Conservation (phyloP, 2,888 invertebrate genomes). For the Aquatica leii region DNA sequence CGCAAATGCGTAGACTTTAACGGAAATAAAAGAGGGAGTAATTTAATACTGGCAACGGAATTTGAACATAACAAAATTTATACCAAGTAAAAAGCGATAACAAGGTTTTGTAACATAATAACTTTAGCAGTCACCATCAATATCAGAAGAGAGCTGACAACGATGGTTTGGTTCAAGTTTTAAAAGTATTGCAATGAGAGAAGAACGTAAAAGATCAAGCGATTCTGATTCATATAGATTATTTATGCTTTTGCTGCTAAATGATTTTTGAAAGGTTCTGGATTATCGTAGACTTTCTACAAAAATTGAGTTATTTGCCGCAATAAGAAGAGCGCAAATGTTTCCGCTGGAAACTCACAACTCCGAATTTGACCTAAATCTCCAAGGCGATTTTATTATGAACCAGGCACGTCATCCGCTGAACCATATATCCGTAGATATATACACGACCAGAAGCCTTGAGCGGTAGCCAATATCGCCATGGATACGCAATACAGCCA, state of each 20-base stretch:
- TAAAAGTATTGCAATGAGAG: too few relatives aligned
- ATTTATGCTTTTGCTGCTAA: slow-evolving; percentile 46
- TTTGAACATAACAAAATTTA: too few relatives aligned
- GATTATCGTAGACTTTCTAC: neutral
- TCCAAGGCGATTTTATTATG: neutral
- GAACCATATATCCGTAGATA: neutral
- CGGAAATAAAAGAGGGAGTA: too few relatives aligned
- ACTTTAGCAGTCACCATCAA: too few relatives aligned
- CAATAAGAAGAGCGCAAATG: neutral
- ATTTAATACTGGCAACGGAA: too few relatives aligned
- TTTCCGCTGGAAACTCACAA: neutral
- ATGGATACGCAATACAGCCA: neutral
- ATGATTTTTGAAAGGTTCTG: slow-evolving; percentile 47
- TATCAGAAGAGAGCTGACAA: too few relatives aligned
- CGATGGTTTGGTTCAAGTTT: too few relatives aligned
- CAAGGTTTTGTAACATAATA: too few relatives aligned
- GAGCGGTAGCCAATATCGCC: neutral
- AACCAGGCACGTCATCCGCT: neutral
- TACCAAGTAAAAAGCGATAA: too few relatives aligned
- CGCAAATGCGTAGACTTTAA: too few relatives aligned
- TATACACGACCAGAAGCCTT: neutral
- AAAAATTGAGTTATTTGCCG: neutral
- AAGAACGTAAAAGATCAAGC: slow-evolving; percentile 27
- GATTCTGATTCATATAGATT: slow-evolving; percentile 48
- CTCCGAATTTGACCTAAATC: neutral